A percentile compares a stretch with the other conserved stretches of the same genome.
phyloP scores from a whole-genome alignment of 2,797 vertebrate genomes.

The Lagodon rhomboides region DNA sequence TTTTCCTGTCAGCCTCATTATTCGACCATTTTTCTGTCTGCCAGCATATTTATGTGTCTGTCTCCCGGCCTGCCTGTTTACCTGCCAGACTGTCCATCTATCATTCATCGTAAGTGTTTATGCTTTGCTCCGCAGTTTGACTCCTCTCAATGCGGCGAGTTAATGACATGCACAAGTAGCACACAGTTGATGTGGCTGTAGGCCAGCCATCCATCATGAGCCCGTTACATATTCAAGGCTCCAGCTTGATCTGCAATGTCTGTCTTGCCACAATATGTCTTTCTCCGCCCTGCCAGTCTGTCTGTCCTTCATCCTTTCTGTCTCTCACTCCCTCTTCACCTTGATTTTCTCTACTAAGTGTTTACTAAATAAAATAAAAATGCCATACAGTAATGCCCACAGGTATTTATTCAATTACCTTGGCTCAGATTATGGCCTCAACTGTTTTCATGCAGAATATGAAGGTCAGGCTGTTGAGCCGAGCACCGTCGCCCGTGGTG shows the following conservation, averaged over 20 bases:
- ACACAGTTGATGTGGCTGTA: slow-evolving; percentile 60
- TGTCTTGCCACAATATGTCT: slow-evolving; percentile 20
- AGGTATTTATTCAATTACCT: too few species aligned
- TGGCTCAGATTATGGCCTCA: too few species aligned
- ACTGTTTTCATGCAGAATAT: too few species aligned
- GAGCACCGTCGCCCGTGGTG: too few species aligned
- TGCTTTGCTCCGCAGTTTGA: slow-evolving; percentile 56
- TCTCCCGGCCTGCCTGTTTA: slow-evolving; percentile 52
- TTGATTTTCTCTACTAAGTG: not conserved
- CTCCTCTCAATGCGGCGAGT: slow-evolving; percentile 58
- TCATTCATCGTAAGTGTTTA: slow-evolving; percentile 69
- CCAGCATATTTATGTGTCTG: slow-evolving; percentile 57
- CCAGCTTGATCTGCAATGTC: slow-evolving; percentile 49
- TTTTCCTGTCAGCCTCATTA: slow-evolving; percentile 52
- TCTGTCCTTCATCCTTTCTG: slow-evolving; percentile 30
- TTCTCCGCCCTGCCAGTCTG: slow-evolving; percentile 16
- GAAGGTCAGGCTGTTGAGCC: too few species aligned
- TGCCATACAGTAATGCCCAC: too few species aligned
- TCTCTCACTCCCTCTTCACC: slow-evolving; percentile 4
- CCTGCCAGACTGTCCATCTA: slow-evolving; percentile 63
- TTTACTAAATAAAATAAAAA: not conserved
- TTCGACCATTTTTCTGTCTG: slow-evolving; percentile 36
- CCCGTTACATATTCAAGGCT: slow-evolving; percentile 69
- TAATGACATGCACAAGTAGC: slow-evolving; percentile 71
- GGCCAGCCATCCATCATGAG: slow-evolving; percentile 70